These are phyloP conservation scores for Petrocephalus schoutedeni DNA, from an alignment of 2,797 vertebrate genomes.

Conservation along the genomic window DNA sequence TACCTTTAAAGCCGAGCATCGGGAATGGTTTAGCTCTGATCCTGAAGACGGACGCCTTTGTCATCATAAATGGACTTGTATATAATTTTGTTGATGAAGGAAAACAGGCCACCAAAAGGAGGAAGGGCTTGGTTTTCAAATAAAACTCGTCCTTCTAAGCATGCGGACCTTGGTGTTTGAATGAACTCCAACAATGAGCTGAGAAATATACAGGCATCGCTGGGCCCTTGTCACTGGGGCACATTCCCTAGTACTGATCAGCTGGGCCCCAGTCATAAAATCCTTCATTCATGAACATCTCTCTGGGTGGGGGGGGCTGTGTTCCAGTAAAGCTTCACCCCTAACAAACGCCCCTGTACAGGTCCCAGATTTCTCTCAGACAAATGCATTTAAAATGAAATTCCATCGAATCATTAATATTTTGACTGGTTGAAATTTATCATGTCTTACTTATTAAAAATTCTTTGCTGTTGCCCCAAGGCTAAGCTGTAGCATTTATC, in stretches of 20 bases:
- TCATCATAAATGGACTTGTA: not conserved
- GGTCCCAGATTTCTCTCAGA: not conserved
- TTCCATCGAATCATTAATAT: not conserved
- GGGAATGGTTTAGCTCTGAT: not conserved
- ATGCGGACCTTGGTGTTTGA: not conserved
- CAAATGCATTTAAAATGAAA: not conserved
- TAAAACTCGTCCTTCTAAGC: not conserved
- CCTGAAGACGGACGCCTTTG: not conserved
- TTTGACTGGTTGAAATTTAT: conserved; percentile 2
- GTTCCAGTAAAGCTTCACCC: no score
- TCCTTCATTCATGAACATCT: no score
- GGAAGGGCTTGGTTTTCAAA: not conserved
- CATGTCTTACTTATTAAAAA: not conserved
- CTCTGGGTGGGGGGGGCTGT: no score
- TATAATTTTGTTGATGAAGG: not conserved
- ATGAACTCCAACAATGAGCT: not conserved
- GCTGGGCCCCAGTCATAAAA: no score
- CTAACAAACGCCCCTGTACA: not conserved
- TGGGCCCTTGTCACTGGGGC: no score
- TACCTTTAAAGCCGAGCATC: not conserved
- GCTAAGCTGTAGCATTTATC: not conserved
- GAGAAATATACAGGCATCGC: not conserved
- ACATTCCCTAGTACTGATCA: no score
- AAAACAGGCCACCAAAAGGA: not conserved
- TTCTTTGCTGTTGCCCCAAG: not conserved